A percentile compares a stretch with the other conserved stretches of the same genome.
Evolutionary conservation across 1,140 invertebrate species (phyloP).

Genomic region (Andricus grossulariae): DNA sequence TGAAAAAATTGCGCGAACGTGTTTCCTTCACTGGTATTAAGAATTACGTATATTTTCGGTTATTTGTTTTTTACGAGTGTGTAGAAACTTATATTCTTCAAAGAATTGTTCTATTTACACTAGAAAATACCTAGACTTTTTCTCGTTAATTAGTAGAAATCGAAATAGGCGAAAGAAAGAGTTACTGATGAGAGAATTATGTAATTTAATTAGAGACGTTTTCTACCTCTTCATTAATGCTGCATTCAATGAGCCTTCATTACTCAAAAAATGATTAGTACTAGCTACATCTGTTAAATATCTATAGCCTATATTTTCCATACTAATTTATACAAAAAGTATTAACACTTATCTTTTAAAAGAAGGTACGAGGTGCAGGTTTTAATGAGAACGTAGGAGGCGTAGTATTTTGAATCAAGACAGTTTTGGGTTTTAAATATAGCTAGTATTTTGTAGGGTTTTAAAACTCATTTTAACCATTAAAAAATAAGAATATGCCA

Average conservation of each 20-base stretch:
- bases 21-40: no score
- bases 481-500: neutral
- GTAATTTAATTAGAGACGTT: slow-evolving; percentile 10
- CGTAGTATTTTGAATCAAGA: neutral
- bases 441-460: neutral
- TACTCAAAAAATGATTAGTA: neutral
- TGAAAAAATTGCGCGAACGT: no score
- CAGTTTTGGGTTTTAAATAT: neutral
- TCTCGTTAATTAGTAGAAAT: slow-evolving; percentile 1
- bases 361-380: neutral
- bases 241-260: neutral
- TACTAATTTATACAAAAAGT: slow-evolving; percentile 11
- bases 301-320: neutral
- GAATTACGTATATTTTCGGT: no score
- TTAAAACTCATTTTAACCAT: slow-evolving; percentile 6
- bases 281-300: neutral
- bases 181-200: neutral
- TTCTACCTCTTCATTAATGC: slow-evolving; percentile 19
- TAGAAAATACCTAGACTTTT: neutral
- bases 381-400: slow-evolving; percentile 22
- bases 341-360: neutral
- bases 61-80: no score
- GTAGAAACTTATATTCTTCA: no score
- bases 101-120: neutral
- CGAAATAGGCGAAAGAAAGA: neutral